These are phyloP conservation scores for Ommatoiulus sabulosus DNA, from an alignment of 2,888 invertebrate species.

Conservation along the genomic window DNA sequence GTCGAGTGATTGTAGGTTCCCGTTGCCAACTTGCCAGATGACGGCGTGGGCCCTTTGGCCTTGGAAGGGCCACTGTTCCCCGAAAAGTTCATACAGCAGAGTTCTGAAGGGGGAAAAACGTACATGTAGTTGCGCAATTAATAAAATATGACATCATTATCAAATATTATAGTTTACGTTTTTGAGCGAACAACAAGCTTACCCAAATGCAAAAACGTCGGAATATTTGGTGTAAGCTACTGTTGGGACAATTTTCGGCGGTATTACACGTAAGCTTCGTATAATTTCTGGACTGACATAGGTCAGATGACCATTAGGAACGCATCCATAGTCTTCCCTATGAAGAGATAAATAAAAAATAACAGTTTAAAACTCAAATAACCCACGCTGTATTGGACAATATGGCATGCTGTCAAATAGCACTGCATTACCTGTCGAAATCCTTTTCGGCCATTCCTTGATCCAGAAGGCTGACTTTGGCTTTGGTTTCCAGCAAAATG, in stretches of 20 bases:
- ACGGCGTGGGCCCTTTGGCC: conserved; percentile 62
- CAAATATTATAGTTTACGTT: neutral
- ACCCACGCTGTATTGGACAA: neutral
- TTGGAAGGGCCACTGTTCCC: conserved; percentile 63
- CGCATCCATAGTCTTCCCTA: conserved; percentile 64
- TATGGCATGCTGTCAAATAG: neutral
- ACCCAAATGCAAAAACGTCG: conserved; percentile 66
- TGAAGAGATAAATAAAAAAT: conserved; percentile 55
- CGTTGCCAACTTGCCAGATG: conserved; percentile 64
- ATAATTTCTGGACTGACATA: conserved; percentile 65
- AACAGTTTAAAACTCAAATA: neutral
- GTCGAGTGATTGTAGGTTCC: conserved; percentile 63
- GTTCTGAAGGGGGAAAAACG: conserved; percentile 61
- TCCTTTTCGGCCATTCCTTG: conserved; percentile 65
- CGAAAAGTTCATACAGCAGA: conserved; percentile 64
- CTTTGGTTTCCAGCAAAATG: conserved; percentile 67
- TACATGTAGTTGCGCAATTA: neutral
- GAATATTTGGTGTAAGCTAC: conserved; percentile 63
- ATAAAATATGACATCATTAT: neutral
- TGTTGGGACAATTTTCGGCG: conserved; percentile 62
- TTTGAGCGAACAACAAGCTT: conserved; percentile 53
- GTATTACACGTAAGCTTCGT: conserved; percentile 61
- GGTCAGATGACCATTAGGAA: conserved; percentile 67
- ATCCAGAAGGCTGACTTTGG: conserved; percentile 69
- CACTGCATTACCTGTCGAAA: conserved; percentile 64